Conservation (phyloP, 2,797 vertebrate genomes). For the Acanthis flammea region DNA sequence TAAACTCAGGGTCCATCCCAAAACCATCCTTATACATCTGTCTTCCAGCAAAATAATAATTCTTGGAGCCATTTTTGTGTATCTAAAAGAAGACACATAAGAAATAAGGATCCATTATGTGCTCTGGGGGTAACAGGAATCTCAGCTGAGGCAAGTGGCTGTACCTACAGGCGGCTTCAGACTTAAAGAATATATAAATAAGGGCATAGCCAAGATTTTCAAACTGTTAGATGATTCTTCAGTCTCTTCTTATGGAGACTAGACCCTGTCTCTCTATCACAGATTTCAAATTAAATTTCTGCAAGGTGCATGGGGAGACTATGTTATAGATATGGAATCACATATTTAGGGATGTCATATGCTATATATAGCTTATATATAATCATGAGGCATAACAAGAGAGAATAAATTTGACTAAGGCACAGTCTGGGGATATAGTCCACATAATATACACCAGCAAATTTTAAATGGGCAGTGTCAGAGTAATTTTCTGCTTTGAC, state of each 20-base stretch:
- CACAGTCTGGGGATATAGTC: background rate
- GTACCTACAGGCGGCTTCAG: background rate
- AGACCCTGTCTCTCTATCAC: background rate
- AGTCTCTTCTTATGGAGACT: background rate
- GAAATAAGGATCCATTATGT: accelerated
- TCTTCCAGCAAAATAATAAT: background rate
- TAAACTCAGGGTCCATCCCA: background rate
- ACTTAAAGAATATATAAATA: background rate
- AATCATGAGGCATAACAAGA: background rate
- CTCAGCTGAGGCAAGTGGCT: background rate
- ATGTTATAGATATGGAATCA: background rate
- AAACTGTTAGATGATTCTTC: background rate
- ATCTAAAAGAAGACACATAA: background rate
- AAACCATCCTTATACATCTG: background rate
- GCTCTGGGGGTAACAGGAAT: background rate
- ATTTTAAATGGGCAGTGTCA: background rate
- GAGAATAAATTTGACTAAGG: background rate
- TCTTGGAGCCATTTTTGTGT: background rate
- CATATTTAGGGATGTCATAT: background rate
- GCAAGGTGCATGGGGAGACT: background rate
- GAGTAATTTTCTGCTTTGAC: background rate
- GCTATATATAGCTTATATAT: background rate
- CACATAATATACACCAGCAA: background rate
- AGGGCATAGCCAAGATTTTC: background rate
- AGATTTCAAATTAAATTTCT: background rate